A percentile compares a stretch with the other conserved stretches of the same genome.
phyloP scores from a whole-genome alignment of 2,888 invertebrate species.

The Oscheius sp. region DNA sequence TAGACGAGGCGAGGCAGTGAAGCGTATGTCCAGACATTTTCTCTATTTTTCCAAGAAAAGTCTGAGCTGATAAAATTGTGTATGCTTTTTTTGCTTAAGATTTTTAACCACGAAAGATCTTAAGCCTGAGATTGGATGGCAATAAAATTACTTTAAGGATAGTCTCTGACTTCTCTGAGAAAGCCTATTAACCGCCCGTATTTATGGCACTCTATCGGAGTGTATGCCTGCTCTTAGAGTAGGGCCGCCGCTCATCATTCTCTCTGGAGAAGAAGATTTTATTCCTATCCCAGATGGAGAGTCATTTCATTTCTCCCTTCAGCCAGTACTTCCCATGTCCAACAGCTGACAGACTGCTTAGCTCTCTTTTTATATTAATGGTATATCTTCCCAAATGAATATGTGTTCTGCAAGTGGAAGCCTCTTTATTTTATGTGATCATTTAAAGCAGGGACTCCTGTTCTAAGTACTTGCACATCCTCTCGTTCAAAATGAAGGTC shows the following conservation, averaged over 20 bases:
- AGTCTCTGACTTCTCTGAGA: slow-evolving; percentile 13
- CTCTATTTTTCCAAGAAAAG: neutral
- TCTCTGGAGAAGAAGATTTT: neutral
- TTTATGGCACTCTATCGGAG: slow-evolving; percentile 33
- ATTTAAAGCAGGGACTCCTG: too few relatives aligned
- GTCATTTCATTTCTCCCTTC: neutral
- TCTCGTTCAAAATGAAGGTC: too few relatives aligned
- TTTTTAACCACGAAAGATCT: neutral
- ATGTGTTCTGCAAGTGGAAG: too few relatives aligned
- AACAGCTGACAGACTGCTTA: too few relatives aligned
- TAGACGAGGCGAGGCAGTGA: slow-evolving; percentile 18
- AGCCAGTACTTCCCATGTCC: too few relatives aligned
- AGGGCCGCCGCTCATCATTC: slow-evolving; percentile 11
- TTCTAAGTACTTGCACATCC: too few relatives aligned
- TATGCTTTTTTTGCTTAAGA: neutral
- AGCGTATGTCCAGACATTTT: slow-evolving; percentile 26
- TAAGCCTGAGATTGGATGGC: neutral
- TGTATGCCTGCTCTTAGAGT: slow-evolving; percentile 10
- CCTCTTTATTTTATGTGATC: too few relatives aligned
- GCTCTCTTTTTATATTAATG: too few relatives aligned
- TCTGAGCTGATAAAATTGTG: neutral
- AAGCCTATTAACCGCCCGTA: slow-evolving; percentile 32
- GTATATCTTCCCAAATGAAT: too few relatives aligned
- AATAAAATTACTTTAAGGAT: slow-evolving; percentile 3
- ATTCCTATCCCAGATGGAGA: neutral